Evolutionary conservation across 2,797 vertebrate species (phyloP).

Genomic region (Podarcis lilfordi): DNA sequence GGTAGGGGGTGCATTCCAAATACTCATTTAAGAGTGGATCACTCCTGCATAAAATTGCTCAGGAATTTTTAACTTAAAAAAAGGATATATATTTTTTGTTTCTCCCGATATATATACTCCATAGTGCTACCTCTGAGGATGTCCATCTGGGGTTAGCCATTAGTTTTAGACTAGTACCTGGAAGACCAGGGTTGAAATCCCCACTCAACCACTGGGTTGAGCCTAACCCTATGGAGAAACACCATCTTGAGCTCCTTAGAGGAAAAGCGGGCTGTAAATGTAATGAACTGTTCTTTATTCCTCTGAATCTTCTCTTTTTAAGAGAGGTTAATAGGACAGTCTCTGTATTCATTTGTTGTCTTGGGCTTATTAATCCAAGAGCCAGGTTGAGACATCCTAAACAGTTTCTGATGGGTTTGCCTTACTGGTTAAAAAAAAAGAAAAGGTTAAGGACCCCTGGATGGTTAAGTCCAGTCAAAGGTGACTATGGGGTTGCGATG

Average conservation of each 20-base stretch:
- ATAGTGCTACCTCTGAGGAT: background rate
- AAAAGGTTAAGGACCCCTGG: too few species aligned
- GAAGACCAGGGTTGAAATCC: too few species aligned
- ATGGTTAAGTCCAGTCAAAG: too few species aligned
- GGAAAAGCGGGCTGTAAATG: too few species aligned
- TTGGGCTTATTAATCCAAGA: background rate
- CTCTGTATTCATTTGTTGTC: background rate
- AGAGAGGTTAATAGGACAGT: background rate
- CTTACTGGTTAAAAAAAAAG: background rate
- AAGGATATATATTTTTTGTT: background rate
- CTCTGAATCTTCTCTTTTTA: background rate
- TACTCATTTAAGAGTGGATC: background rate
- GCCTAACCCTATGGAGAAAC: too few species aligned
- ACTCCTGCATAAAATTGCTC: background rate
- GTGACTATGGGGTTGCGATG: too few species aligned
- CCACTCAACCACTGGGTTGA: too few species aligned
- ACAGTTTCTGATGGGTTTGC: background rate
- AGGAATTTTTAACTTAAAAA: background rate
- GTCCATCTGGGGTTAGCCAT: too few species aligned
- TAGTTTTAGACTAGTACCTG: too few species aligned
- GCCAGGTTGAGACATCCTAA: conserved; percentile 8
- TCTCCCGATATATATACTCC: background rate
- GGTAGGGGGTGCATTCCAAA: background rate
- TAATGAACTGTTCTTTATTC: too few species aligned
- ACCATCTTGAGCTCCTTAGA: too few species aligned